Percentiles rank a stretch among this genome's conserved stretches.
These are phyloP conservation scores for Hemithea aestivaria DNA, from an alignment of 2,888 invertebrate genomes.

Conservation along the genomic window DNA sequence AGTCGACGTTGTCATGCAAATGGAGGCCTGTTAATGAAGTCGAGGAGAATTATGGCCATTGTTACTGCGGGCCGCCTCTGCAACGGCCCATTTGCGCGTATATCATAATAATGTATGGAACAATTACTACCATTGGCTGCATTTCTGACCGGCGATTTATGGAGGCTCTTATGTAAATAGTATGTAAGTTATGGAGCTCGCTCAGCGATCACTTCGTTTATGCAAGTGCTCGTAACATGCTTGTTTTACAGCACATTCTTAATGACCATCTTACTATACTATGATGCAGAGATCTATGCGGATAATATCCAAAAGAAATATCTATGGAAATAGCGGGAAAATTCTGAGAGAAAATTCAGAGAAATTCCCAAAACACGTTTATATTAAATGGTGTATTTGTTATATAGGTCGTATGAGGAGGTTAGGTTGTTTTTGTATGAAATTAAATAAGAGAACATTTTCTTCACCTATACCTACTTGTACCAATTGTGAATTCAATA, in stretches of 20 bases:
- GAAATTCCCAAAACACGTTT: no score
- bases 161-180: constrained; percentile 35
- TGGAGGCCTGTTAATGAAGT: constrained; percentile 78
- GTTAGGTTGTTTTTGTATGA: no score
- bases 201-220: constrained; percentile 2
- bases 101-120: constrained; percentile 73
- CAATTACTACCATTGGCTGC: constrained; percentile 62
- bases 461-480: no score
- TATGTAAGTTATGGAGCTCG: constrained; percentile 15
- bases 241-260: constrained; percentile 6
- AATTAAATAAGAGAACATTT: no score
- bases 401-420: no score
- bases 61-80: constrained; percentile 67
- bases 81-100: constrained; percentile 73
- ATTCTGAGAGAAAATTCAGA: no score
- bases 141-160: constrained; percentile 50
- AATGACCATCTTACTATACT: no score
- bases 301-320: no score
- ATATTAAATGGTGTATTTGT: no score
- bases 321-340: no score
- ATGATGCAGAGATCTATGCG: no score
- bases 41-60: constrained; percentile 76
- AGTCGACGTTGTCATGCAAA: constrained; percentile 73
- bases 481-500: no score
- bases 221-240: constrained; percentile 10